Base-by-base conservation (phyloP, 1,140 invertebrate genomes). In the Parapsyche elsis region DNA sequence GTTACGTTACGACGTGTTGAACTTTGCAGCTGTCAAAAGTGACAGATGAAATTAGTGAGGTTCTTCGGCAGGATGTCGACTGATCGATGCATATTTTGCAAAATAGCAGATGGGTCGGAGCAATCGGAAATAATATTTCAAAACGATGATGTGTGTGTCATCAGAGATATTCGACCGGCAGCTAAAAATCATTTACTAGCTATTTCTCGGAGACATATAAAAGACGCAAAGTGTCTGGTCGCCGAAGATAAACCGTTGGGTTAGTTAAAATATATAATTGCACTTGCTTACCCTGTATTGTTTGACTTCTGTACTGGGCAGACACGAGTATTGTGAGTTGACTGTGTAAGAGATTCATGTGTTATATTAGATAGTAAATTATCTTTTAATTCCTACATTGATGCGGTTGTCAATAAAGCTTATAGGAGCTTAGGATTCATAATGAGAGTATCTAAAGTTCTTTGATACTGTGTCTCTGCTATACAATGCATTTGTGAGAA, bases 141-240 rank as follows among this genome's bases (percentile, higher is more conserved):
- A 91, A 94, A 96, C 85, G 93, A 96, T 1, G 90, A 94, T 71
- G 87, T 95, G 59, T 91, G 94, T 14, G 93, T 95, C 38, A 96
- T 98, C 85, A 91, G 91, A 76, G 96, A 97, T 85, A 97, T 97
- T 45, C 92, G 92, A 85, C 96, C 96, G 16, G 95, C 93, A 0
- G 91, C 95, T 0, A 90, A 90, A 19, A 92, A 94, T 88, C 96
- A 98, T 87, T 94, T 94, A 85, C 90, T 98, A 49, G 92, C 95
- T 53, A 89, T 97, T 26, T 92, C 96, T 0, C 95, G 94, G 85
- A 86, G 88, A 19, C 96, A 98, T 87, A 92, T 96, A 71, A 87
- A 88, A 59, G 93, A 95, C 89, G 91, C 92, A 0, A 95, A 95
- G 85, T 84, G 85, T 24, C 89, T 97, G 21, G 90, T 87, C 21